Base-by-base conservation (phyloP, 2,888 invertebrate species). In the Diplazon laetatorius region DNA sequence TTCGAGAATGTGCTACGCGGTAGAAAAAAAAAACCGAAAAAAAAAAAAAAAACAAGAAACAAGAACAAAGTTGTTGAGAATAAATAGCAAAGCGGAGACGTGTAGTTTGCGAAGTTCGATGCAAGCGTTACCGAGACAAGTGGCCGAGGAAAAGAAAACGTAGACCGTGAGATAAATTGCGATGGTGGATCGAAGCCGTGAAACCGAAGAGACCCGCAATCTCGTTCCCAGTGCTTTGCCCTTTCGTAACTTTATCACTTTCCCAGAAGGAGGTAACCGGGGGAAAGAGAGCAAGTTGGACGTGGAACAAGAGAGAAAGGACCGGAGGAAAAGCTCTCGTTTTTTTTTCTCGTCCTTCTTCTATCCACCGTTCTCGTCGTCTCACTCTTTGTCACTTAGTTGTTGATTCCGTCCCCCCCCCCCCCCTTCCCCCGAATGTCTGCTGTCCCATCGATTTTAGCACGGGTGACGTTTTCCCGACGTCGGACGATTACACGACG, bases 391-490 rank as follows among this genome's bases (percentile, higher is more conserved):
- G 18, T 63, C 62, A 52, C 71, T 44, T 42, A 65, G 65, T 70
- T 59, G 59, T 76, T 50, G 59, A 76, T 65, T 65, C 65, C n/a
- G n/a, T n/a, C n/a, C n/a, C n/a, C n/a, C n/a, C n/a, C n/a, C n/a
- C n/a, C n/a, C n/a, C n/a, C n/a, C n/a, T n/a, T n/a, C n/a, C n/a
- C 37, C 20, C 42, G 65, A 63, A 65, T 62, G 25, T 20, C 52
- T 48, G 35, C 39, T 59, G 10, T 52, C 74, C 22, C 63, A 76
- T 76, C 70, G 76, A 76, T 76, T 65, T 76, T 57, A n/a, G 55
- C 75, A 16, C 30, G n/a, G 37, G 46, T 50, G 63, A 62, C 37
- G 48, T 59, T 39, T 42, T 69, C 48, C 4, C 10, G 50, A 12
- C 50, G 66, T 25, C 16, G 14, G 22, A 16, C 14, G 52, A 52